Evolutionary conservation across 2,113 vertebrate genomes (phyloP), one percentile per base, ranked within the genome.

Genomic region (Takifugu flavidus): DNA sequence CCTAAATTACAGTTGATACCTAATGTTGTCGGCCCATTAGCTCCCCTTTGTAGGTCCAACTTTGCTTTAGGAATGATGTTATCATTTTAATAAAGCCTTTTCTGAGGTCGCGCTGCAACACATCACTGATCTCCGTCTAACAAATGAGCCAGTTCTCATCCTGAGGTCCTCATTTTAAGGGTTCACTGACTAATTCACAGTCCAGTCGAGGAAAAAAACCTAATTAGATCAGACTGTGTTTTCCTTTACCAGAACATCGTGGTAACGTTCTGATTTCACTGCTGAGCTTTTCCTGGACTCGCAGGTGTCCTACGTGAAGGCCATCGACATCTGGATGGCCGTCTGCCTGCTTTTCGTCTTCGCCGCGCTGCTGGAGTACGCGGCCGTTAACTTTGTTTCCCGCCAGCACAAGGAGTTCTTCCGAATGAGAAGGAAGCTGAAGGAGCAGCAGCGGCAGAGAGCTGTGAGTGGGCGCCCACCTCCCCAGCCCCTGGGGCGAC

Each of bases 271-370:
- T 53, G 39, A 39, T 26, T 54, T 14, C 31, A 49, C 25, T 47
- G 25, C 52, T 56, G 13, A 44, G 1, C 20, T 25, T 53, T 10
- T 29, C 54, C 14, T 29, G 62, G 25, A 34, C 55, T 56, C 56
- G 56, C 80, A 98, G 96, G 95, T 96, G 62, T 98, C 96, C 57
- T 98, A 98, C 0, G 94, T 98, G 81, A 98, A 98, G 82, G 95
- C 95, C 65, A 96, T 96, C 0, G 94, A 98, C 86, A 97, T 96
- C 90, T 96, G 95, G 95, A 98, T 98, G 96, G 95, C 96, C 0
- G 94, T 97, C 67, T 98, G 95, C 75, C 92, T 98, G 67, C 92
- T 98, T 4, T 98, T 96, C 0, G 94, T 98, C 62, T 98, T 98
- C 0, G 94, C 96, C 0, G 94, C 95, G 7, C 52, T 98, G 56